Base-by-base conservation (phyloP, 2,113 vertebrate genomes). In the Benitochromis conjunctus region DNA sequence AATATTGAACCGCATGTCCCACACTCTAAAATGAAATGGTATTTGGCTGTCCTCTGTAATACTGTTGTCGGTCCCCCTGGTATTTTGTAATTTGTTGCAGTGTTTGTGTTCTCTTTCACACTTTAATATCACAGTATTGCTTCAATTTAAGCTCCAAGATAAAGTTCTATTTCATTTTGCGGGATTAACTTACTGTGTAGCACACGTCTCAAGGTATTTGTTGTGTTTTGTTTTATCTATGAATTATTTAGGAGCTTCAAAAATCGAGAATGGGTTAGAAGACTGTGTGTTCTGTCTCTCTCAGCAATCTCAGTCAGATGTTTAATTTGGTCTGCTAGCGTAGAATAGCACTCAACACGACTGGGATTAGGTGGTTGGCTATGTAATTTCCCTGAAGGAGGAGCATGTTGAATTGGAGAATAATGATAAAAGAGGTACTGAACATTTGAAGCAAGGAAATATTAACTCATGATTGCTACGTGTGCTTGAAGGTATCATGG, bases 71-170 rank as follows among this genome's bases (percentile, higher is more conserved):
- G 88, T 94, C 95, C 96, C 96, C 77, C 82, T 92, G 94, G 95
- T 92, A 86, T 93, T 91, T 91, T 95, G 94, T 96, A 96, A 96
- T 97, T 96, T 96, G 94, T 95, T 94, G 91, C 94, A 86, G 86
- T 92, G 93, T 95, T 95, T 96, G 94, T 93, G 91, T 93, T 96
- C 92, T 92, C 92, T 94, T 92, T 94, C 94, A 92, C 94, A 94
- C 95, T 96, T 96, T 96, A 96, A 97, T 96, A 96, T 95, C 93
- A 92, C 83, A 79, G 94, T 95, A 95, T 96, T 96, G 95, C 95
- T 95, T 96, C 95, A 96, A 94, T 96, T 96, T 95, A 92, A 93
- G 95, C 94, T 74, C 91, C 89, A 81, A 96, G 94, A 96, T 95
- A 94, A 95, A 95, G 90, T 95, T 96, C 87, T 92, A 94, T 96